Evolutionary conservation across 2,113 vertebrate genomes (phyloP), one percentile per base, ranked within the genome.

Genomic region (Origma solitaria): DNA sequence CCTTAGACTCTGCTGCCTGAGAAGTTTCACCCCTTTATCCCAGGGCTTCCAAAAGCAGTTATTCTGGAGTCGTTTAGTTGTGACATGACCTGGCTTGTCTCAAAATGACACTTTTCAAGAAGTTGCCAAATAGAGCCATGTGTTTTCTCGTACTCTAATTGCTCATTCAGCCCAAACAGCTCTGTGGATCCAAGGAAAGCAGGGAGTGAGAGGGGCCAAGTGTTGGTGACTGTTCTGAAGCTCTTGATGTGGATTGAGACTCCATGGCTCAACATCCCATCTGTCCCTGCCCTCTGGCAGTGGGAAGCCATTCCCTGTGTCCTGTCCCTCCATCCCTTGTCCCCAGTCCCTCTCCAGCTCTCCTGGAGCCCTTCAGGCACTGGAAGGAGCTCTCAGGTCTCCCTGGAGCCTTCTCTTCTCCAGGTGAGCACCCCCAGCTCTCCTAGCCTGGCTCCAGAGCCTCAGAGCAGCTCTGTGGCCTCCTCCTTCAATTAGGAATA

Each of bases 41-140:
- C 60, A 65, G 24, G 71, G 35, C 18, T 5, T 44, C 80, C 57
- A 38, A 61, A 86, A 64, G 68, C 72, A 45, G 64, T 94, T 61
- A 27, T 54, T 80, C 53, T 69, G 75, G 37, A 80, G 79, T 56
- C 40, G 71, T 82, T 90, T 68, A 49, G 57, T 31, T 56, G 53
- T 88, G 83, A 37, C 77, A 11, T 31, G 82, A 82, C 88, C 94
- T 93, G 91, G 86, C 86, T 75, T 40, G 44, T 75, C 75, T 90
- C 93, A 82, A 72, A 82, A 44, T 19, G 61, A 76, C 66, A 76
- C 93, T 94, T 93, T 35, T 20, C 60, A 42, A 65, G 75, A 68
- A 71, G 82, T 58, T 90, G 90, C 94, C 84, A 89, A 88, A n/a
- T 7, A 30, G 49, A 88, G 82, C 93, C 88, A 72, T 92, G 71